phyloP scores from a whole-genome alignment of 1,140 invertebrate genomes.

The Temnothorax nylanderi region DNA sequence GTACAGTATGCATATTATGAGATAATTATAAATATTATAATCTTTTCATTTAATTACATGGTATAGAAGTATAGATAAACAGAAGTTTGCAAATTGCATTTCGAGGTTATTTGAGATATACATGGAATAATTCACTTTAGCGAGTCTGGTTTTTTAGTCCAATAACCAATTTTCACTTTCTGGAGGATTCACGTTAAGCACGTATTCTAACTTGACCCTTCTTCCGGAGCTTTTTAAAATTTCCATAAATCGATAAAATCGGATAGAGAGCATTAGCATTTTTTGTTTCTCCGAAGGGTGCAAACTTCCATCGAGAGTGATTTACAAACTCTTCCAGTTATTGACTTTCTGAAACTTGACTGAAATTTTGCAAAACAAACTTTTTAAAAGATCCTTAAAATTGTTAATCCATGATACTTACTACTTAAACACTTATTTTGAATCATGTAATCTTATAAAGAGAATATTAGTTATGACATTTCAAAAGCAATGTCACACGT shows the following conservation, averaged over 20 bases:
- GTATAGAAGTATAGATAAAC: background rate
- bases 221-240: slow-evolving; percentile 28
- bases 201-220: background rate
- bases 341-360: slow-evolving; percentile 22
- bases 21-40: slow-evolving; percentile 18
- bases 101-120: background rate
- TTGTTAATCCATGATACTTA: background rate
- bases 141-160: background rate
- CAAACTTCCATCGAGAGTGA: slow-evolving; percentile 26
- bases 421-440: background rate
- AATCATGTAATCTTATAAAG: background rate
- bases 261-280: slow-evolving; percentile 26
- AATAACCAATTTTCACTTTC: slow-evolving; percentile 11
- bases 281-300: slow-evolving; percentile 7
- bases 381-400: background rate
- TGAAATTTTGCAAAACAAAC: slow-evolving; percentile 34
- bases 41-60: background rate
- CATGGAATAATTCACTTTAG: background rate
- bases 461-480: background rate
- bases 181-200: background rate
- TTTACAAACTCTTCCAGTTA: slow-evolving; percentile 26
- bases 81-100: background rate
- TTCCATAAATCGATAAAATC: slow-evolving; percentile 54
- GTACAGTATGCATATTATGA: background rate
- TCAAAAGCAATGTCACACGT: background rate